phyloP scores from a whole-genome alignment of 2,797 vertebrate species.

The Macropodus opercularis region DNA sequence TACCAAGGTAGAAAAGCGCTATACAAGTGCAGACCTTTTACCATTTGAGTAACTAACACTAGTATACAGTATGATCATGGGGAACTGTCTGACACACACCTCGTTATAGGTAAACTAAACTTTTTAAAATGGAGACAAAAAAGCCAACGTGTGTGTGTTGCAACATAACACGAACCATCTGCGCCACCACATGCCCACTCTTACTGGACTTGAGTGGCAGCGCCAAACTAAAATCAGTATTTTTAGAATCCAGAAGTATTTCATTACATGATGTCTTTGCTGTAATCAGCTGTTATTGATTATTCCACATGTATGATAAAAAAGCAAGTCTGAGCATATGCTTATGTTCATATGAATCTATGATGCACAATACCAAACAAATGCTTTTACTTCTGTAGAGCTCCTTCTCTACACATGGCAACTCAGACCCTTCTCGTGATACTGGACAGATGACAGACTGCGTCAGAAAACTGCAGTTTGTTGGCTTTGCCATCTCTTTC shows the following conservation, averaged over 20 bases:
- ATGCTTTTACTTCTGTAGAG: conserved; percentile 6
- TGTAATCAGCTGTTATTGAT: conserved; percentile 21
- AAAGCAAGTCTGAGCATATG: too few species aligned
- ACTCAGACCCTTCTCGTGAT: conserved; percentile 7
- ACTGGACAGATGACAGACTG: conserved; percentile 30
- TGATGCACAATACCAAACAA: neutral
- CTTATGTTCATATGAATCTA: too few species aligned
- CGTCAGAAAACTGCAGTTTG: conserved; percentile 36
- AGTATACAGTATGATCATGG: too few species aligned
- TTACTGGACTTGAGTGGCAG: conserved; percentile 1
- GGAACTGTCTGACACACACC: conserved; percentile 8
- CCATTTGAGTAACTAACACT: too few species aligned
- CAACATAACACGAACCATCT: conserved; percentile 51
- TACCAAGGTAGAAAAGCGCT: too few species aligned
- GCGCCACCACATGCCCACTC: conserved; percentile 26
- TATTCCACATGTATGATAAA: too few species aligned
- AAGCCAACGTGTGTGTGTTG: conserved; percentile 4
- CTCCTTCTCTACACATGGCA: conserved; percentile 8
- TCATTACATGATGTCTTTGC: too few species aligned
- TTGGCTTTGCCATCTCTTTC: conserved; percentile 33
- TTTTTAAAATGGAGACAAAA: conserved; percentile 11
- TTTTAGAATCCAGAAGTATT: too few species aligned
- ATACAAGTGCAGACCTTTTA: too few species aligned
- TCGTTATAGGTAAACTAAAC: neutral
- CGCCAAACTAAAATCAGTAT: conserved; percentile 25